These are phyloP conservation scores for Drosophila rubida DNA, from an alignment of 2,888 invertebrate species.

Conservation along the genomic window DNA sequence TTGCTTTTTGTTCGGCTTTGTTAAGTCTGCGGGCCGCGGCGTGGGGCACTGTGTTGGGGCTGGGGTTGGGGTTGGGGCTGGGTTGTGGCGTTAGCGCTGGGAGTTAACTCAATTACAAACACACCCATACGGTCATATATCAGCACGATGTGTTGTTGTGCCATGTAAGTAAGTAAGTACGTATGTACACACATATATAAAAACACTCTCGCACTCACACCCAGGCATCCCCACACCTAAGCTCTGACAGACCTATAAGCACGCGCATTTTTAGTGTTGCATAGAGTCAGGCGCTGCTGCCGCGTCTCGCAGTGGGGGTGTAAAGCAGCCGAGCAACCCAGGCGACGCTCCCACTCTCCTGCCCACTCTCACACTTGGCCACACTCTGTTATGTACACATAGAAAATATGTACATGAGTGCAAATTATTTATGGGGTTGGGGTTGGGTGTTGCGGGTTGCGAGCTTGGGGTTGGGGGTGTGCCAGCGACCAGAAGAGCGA, in stretches of 20 bases:
- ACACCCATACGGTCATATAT: conserved; percentile 43
- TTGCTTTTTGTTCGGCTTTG: conserved; percentile 27
- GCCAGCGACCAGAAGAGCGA: conserved; percentile 13
- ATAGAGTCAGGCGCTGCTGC: conserved; percentile 70
- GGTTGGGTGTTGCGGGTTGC: not conserved
- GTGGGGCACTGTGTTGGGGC: not conserved
- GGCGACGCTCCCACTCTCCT: conserved; percentile 13
- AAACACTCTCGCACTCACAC: conserved; percentile 12
- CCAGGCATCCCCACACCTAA: conserved; percentile 18
- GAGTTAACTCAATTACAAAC: conserved; percentile 50
- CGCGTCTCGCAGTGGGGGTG: conserved; percentile 51
- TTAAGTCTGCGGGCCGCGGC: no score
- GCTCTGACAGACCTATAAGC: conserved; percentile 51
- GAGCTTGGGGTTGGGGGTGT: conserved; percentile 15
- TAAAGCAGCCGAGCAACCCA: conserved; percentile 38
- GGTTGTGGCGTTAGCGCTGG: not conserved
- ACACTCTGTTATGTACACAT: conserved; percentile 54
- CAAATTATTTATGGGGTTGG: conserved; percentile 55
- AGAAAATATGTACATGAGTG: conserved; percentile 60
- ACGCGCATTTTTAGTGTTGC: conserved; percentile 78
- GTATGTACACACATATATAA: not conserved
- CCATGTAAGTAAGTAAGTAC: conserved; percentile 10
- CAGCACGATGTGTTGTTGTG: conserved; percentile 22
- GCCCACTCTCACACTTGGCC: conserved; percentile 23
- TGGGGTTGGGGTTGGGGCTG: not conserved